Evolutionary conservation across 2,797 vertebrate species (phyloP), one percentile per base, ranked within the genome.

Genomic region (Macropodus opercularis): DNA sequence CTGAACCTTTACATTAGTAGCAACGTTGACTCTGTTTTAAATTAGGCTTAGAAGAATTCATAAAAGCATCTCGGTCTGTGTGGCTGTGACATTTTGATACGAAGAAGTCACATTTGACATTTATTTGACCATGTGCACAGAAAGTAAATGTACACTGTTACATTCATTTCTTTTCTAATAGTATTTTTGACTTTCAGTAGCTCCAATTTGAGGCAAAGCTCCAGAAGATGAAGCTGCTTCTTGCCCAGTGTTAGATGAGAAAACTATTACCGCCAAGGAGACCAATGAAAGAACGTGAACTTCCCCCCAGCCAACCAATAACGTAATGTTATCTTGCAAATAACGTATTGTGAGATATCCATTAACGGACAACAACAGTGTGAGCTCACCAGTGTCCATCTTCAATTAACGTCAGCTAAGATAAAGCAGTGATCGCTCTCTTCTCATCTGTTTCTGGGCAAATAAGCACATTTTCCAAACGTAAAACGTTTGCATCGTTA

Each of bases 131-230:
- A 35, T 29, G 12, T 31, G 15, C 46, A n/a, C 17, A 23, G 27
- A 35, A 42, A n/a, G 6, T 40, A 42, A 24, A 40, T 12, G 29
- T 43, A 13, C 32, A 55, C 27, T 53, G 19, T 44, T 54, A 57
- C 52, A 53, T 71, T 48, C 46, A 60, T 71, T 71, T 58, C 54
- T 65, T 62, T 29, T 31, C 49, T 54, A 31, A 51, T 26, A 46
- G 21, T 11, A 29, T 29, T n/a, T n/a, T n/a, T n/a, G n/a, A n/a
- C 27, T 6, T 14, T 24, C 15, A n/a, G 31, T 36, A 17, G 23
- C 13, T 32, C 4, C 2, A 40, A 15, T 21, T 46, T 5, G 5
- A 35, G 32, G 14, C 31, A 32, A 14, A 32, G 31, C 14, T 14
- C 14, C 13, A 35, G 11, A 11, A 32, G 11, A 11, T 4, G 12